Evolutionary conservation across 2,113 vertebrate species (phyloP), one percentile per base, ranked within the genome.

Genomic region (Petromus typicus): DNA sequence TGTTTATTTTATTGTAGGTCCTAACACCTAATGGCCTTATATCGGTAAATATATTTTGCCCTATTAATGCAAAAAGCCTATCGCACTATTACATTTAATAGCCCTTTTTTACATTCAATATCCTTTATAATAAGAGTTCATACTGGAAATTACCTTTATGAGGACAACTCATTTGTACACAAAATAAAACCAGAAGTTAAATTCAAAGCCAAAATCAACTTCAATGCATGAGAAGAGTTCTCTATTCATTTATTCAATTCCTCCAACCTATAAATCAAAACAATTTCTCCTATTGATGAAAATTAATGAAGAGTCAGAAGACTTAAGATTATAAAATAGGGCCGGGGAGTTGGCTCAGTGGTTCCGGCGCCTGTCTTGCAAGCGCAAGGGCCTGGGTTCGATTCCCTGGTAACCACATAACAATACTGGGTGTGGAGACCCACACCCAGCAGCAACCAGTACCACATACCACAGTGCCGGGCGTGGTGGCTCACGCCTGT

Each of bases 21-120:
- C 67, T 96, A 88, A 89, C 96, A 83, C 56, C 66, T 83, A 96
- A 56, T 79, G 73, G 92, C 34, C 43, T 95, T 78, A 90, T 97
- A 90, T 10, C 0, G 32, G 96, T 97, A 97, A 97, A 73, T 95
- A 90, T 71, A 87, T 30, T 96, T 57, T 95, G 7, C 5, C 8
- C 34, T 95, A 7, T 79, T 93, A 61, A 79, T 63, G n/a, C 83
- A 93, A 59, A 40, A 85, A 86, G 18, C 80, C 43, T 54, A 78
- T 20, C 88, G 84, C 84, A 91, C 59, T 80, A 90, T 32, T 63
- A 63, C 1, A 80, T 69, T 57, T 6, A 81, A 56, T 17, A 86
- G 17, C 16, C 17, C 5, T 18, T 57, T 57, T 17, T 20, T 20
- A 57, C 1, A 80, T 69, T 57, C 6, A 81, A 61, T 17, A 86